Conservation (phyloP, 2,113 vertebrate genomes). For the Sisor rabdophorus region DNA sequence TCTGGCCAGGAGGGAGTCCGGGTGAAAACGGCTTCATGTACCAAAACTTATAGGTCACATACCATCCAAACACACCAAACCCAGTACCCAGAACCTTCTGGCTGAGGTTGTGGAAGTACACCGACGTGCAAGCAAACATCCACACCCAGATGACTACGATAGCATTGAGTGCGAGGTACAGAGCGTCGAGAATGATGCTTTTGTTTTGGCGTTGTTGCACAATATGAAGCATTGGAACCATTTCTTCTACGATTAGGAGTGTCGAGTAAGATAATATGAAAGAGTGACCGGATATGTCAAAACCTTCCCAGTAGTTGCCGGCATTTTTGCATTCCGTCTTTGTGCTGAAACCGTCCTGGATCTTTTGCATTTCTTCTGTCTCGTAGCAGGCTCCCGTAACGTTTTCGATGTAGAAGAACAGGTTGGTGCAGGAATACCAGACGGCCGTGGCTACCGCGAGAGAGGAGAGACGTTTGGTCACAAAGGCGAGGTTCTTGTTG, state of each 20-base stretch:
- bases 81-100: conserved; percentile 83
- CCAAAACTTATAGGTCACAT: conserved; percentile 81
- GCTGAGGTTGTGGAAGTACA: conserved; percentile 85
- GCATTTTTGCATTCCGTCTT: conserved; percentile 74
- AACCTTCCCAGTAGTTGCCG: conserved; percentile 79
- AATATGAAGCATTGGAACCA: conserved; percentile 71
- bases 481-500: conserved; percentile 56
- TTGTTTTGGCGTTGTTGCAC: conserved; percentile 43
- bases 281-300: conserved; percentile 93
- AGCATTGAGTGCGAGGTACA: conserved; percentile 78
- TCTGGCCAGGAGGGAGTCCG: conserved; percentile 77
- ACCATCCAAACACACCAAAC: conserved; percentile 80
- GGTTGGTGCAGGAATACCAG: conserved; percentile 80
- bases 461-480: conserved; percentile 69
- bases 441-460: conserved; percentile 79
- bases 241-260: conserved; percentile 87
- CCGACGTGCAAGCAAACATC: conserved; percentile 88
- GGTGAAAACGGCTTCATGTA: conserved; percentile 82
- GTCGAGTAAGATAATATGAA: conserved; percentile 88
- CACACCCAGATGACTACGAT: conserved; percentile 80
- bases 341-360: conserved; percentile 50
- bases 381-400: conserved; percentile 76
- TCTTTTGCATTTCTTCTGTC: neutral
- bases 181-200: conserved; percentile 57
- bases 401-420: conserved; percentile 83